These are phyloP conservation scores for Zaprionus davidi DNA, from an alignment of 1,140 invertebrate species.

Conservation along the genomic window DNA sequence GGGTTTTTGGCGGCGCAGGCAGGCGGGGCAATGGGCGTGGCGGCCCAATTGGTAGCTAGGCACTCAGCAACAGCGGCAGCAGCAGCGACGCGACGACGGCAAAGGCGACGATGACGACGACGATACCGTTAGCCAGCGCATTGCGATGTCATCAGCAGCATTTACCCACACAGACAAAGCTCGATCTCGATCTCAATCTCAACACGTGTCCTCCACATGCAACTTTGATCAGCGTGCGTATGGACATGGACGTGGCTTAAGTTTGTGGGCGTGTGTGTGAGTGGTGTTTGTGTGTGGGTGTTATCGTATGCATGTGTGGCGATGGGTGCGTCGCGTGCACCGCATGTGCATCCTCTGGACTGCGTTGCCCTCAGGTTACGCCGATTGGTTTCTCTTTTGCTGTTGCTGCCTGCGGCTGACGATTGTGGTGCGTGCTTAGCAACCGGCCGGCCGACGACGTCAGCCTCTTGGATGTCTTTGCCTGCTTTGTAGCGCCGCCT, in stretches of 20 bases:
- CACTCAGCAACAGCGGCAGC: constrained; percentile 67
- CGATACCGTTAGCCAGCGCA: constrained; percentile 11
- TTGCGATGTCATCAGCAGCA: constrained; percentile 23
- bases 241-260: constrained; percentile 30
- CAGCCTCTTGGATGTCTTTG: constrained; percentile 48
- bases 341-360: constrained; percentile 40
- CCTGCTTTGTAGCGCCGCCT: constrained; percentile 62
- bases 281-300: constrained; percentile 21
- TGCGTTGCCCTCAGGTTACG: constrained; percentile 11
- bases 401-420: constrained; percentile 57
- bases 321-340: constrained; percentile 28
- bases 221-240: constrained; percentile 16
- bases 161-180: constrained; percentile 36
- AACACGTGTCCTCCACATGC: constrained; percentile 38
- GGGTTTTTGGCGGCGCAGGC: constrained; percentile 65
- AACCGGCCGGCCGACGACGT: constrained; percentile 56
- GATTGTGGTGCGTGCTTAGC: constrained; percentile 54
- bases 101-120: constrained; percentile 17
- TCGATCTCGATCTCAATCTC: constrained; percentile 16
- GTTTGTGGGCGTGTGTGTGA: constrained; percentile 36
- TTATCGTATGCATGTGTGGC: constrained; percentile 36
- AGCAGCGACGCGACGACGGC: constrained; percentile 37
- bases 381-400: constrained; percentile 20
- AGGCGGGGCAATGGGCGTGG: constrained; percentile 55
- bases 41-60: constrained; percentile 58